Conservation (phyloP, 2,797 vertebrate species). For the Oceanodroma leucorhoa region DNA sequence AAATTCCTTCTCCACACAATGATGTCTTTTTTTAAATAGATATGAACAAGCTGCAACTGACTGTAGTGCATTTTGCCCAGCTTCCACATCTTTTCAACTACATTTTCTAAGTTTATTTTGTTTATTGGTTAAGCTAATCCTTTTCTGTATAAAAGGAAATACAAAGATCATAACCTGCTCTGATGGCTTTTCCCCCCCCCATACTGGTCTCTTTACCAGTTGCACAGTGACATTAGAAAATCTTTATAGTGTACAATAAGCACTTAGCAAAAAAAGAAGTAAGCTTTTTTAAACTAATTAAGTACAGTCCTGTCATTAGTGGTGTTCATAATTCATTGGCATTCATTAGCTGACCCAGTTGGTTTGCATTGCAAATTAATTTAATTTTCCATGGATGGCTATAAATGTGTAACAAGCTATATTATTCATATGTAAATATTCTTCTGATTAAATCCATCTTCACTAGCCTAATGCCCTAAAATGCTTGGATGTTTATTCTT, state of each 20-base stretch:
- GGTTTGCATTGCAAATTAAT: conserved; percentile 33
- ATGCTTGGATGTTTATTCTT: not conserved
- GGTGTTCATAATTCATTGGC: not conserved
- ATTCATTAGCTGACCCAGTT: not conserved
- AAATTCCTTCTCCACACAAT: not conserved
- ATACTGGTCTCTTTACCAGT: not conserved
- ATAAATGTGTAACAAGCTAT: not conserved
- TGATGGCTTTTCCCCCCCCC: fast-evolving
- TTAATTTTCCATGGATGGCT: not conserved
- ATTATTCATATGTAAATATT: conserved; percentile 14
- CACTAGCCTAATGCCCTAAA: not conserved
- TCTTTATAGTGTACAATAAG: not conserved
- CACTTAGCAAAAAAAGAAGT: not conserved
- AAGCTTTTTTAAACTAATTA: not conserved
- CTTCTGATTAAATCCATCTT: conserved; percentile 23
- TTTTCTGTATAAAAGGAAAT: not conserved
- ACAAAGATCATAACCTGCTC: not conserved
- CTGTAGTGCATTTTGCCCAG: not conserved
- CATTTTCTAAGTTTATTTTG: not conserved
- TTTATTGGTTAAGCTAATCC: not conserved
- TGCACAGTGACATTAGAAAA: not conserved
- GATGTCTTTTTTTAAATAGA: not conserved
- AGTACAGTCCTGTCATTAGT: not conserved
- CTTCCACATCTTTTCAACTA: not conserved
- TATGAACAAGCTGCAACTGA: not conserved